Conservation (phyloP, 2,797 vertebrate species). For the Enteromius paludinosus region DNA sequence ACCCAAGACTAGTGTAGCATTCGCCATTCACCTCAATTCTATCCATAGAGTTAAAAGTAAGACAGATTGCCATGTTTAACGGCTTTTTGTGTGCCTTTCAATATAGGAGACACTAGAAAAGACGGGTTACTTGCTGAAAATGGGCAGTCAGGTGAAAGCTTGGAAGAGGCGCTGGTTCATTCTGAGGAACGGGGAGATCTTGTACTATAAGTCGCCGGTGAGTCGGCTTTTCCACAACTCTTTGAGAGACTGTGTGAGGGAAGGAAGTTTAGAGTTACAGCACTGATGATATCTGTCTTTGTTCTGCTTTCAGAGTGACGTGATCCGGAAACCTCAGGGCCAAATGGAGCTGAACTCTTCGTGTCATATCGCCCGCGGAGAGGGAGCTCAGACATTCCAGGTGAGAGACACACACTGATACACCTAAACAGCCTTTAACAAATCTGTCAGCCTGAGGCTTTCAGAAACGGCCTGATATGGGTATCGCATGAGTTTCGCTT, state of each 20-base stretch:
- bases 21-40: background rate
- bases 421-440: conserved; percentile 40
- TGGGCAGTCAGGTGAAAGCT: conserved; percentile 90
- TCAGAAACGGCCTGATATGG: conserved; percentile 40
- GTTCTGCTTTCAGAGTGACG: conserved; percentile 82
- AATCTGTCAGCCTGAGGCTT: conserved; percentile 46
- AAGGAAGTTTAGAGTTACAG: conserved; percentile 43
- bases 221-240: conserved; percentile 68
- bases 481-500: conserved; percentile 23
- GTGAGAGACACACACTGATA: conserved; percentile 70
- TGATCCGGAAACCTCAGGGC: conserved; percentile 93
- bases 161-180: conserved; percentile 98
- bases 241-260: conserved; percentile 30
- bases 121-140: conserved; percentile 94
- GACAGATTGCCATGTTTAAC: background rate
- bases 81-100: conserved; percentile 23
- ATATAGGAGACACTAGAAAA: conserved; percentile 90
- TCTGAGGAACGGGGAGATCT: conserved; percentile 91
- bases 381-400: conserved; percentile 92
- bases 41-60: background rate
- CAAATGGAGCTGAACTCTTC: conserved; percentile 91
- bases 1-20: background rate
- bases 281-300: conserved; percentile 47
- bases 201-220: conserved; percentile 96
- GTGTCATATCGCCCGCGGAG: conserved; percentile 88